Conservation (phyloP, 2,113 vertebrate genomes). For the Dicentrarchus labrax region DNA sequence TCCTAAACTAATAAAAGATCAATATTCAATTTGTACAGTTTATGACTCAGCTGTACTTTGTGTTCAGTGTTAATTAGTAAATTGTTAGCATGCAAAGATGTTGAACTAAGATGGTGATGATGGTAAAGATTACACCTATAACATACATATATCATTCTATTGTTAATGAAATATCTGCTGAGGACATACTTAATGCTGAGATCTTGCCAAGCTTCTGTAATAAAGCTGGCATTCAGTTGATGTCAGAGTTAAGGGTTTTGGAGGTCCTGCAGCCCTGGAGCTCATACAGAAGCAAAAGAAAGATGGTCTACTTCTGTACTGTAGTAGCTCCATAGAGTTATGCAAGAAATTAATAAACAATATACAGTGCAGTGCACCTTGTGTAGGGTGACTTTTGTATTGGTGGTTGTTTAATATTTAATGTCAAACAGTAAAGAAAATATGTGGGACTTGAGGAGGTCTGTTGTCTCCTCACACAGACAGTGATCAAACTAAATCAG, state of each 20-base stretch:
- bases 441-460: background rate
- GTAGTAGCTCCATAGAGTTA: background rate
- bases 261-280: background rate
- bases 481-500: slow-evolving; percentile 29
- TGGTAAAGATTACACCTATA: background rate
- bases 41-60: too few species aligned
- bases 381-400: background rate
- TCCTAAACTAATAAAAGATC: too few species aligned
- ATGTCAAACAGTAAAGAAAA: background rate
- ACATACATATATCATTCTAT: background rate
- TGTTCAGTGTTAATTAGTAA: too few species aligned
- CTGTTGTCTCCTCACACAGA: background rate
- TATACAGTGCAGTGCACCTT: background rate
- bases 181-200: slow-evolving; percentile 26
- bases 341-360: background rate
- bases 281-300: background rate
- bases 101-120: too few species aligned
- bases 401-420: slow-evolving; percentile 23
- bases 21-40: too few species aligned
- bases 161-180: slow-evolving; percentile 30
- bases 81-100: too few species aligned
- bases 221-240: background rate
- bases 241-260: background rate
- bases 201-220: background rate
- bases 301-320: background rate